Base-by-base conservation (phyloP, 2,797 vertebrate species). In the Lophius americanus region DNA sequence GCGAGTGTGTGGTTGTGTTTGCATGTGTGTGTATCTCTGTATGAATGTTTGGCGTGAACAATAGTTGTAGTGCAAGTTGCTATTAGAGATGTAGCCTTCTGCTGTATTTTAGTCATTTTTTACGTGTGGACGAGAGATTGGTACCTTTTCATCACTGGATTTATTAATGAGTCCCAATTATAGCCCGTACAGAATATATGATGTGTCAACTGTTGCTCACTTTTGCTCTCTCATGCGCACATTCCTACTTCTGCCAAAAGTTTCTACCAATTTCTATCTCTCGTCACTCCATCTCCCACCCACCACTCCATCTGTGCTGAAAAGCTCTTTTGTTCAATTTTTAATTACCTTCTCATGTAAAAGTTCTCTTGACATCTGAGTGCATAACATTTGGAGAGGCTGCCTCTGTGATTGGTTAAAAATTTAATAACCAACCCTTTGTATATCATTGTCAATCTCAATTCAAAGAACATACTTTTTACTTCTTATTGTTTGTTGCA, bases 241-340 rank as follows among this genome's bases (percentile, higher is more conserved):
- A 46, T 32, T 41, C 67, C 60, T 56, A 70, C 68, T 79, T 76
- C 67, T 75, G 76, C 81, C 79, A 67, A 10, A 64, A 72, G 52
- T 81, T 85, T 67, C 52, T 72, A 43, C 76, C 70, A 65, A 69
- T 71, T 69, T 75, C 74, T 47, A 42, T 76, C 70, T 66, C 65
- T 73, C 64, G 57, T 84, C 81, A 70, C 58, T 52, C 60, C 6
- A 44, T 70, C 75, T 78, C 57, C 64, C 74, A 78, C 77, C 79
- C 80, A 59, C 64, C 71, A 73, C 70, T 87, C 73, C 83, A 82
- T 90, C 87, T 89, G 78, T 10, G 46, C 75, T 78, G 82, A 89
- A 88, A 91, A 87, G 85, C 78, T 81, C 86, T 90, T 93, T 92
- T 91, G 86, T 92, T 91, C 67, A 73, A 82, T 85, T 88, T 90